Percentiles rank a stretch among this genome's conserved stretches.
These are phyloP conservation scores for Scaptodrosophila latifasciaeformis DNA, from an alignment of 2,888 invertebrate species.

Conservation along the genomic window DNA sequence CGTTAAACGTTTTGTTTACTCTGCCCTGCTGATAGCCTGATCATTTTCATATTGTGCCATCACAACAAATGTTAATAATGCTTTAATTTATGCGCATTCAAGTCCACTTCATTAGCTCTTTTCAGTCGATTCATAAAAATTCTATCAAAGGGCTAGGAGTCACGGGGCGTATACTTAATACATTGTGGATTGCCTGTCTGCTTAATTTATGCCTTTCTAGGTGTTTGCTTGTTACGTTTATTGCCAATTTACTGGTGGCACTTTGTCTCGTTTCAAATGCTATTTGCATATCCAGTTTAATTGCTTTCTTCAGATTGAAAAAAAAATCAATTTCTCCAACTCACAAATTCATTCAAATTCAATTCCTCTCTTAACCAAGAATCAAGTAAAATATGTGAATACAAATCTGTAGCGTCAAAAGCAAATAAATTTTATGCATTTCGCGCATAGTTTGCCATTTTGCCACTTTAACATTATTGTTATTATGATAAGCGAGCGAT, in stretches of 20 bases:
- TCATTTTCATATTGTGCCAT: constrained; percentile 29
- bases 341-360: too few relatives aligned
- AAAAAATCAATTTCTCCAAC: too few relatives aligned
- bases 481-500: constrained; percentile 71
- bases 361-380: too few relatives aligned
- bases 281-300: constrained; percentile 1
- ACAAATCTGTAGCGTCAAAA: constrained; percentile 42
- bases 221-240: constrained; percentile 38
- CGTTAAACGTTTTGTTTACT: constrained; percentile 22
- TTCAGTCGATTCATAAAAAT: too few relatives aligned
- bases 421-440: constrained; percentile 69
- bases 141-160: constrained; percentile 12
- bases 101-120: too few relatives aligned
- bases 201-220: constrained; percentile 32
- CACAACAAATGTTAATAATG: constrained; percentile 28
- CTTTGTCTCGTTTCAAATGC: neutral
- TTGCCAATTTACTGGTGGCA: constrained; percentile 19
- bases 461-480: constrained; percentile 74
- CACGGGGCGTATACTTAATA: constrained; percentile 31
- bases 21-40: constrained; percentile 29
- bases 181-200: constrained; percentile 17
- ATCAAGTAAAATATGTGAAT: constrained; percentile 23
- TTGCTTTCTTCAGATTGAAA: too few relatives aligned
- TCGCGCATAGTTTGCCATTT: constrained; percentile 70
- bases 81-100: constrained; percentile 1